Evolutionary conservation across 2,113 vertebrate species (phyloP), one percentile per base, ranked within the genome.

Genomic region (Neodontobutis hainanensis): DNA sequence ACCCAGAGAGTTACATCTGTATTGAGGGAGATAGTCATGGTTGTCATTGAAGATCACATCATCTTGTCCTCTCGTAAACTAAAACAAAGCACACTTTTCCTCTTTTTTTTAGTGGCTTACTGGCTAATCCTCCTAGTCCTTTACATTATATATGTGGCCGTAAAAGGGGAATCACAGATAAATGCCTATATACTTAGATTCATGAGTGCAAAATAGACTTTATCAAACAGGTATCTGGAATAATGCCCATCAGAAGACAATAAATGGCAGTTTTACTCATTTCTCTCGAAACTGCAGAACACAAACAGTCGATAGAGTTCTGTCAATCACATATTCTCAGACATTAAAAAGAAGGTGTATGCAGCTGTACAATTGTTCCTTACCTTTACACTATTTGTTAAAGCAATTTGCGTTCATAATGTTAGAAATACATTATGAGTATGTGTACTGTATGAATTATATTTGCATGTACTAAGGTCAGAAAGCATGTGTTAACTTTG

Each of bases 1-100:
- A 73, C 57, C 36, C 44, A 60, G 59, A 65, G 51, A 3, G 10
- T 11, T 74, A 72, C 60, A 65, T 75, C 78, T 77, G 75, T 55
- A 42, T 45, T 72, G 73, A 74, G 68, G 60, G 15, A 79, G 77
- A 88, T 85, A 84, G 84, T 81, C 70, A 81, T 71, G 77, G 72
- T 67, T 83, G 75, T 84, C 85, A 80, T 62, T 44, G 57, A 12
- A 56, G 43, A 78, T 86, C 61, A 65, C 65, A 14, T 86, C 73
- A 81, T 67, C 14, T 34, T 14, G 46, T 63, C 67, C 45, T 70
- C 66, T 43, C 16, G 50, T 51, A 61, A 76, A 64, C 62, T 52
- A 64, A 60, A 61, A 77, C 48, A 71, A 76, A 77, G 57, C 60
- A 73, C 60, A 73, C 36, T 34, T 75, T 72, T 70, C 43, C 57